Conservation (phyloP, 30 jellyfish, hydroid and myxozoan species). For the Turritopsis dohrnii region DNA sequence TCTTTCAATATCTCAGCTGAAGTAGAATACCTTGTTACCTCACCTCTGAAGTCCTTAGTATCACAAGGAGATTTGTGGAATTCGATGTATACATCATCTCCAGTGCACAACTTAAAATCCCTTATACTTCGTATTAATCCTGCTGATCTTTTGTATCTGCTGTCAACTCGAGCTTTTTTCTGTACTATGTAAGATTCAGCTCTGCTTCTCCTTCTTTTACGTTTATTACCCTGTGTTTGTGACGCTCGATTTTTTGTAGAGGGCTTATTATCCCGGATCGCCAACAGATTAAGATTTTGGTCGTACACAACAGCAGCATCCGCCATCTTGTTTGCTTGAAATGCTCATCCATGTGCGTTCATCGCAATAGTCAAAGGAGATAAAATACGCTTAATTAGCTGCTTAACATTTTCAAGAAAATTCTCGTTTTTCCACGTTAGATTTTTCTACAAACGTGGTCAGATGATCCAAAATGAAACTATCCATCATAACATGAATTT, state of each 20-base stretch:
- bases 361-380: no score
- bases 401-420: neutral
- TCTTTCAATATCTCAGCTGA: no score
- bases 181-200: neutral
- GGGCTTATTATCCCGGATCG: neutral
- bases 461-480: neutral
- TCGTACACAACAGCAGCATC: neutral
- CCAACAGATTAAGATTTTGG: neutral
- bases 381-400: neutral
- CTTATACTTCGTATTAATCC: neutral
- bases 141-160: neutral
- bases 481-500: neutral
- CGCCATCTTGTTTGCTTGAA: neutral
- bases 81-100: no score
- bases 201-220: neutral
- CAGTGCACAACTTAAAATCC: neutral
- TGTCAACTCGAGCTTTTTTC: neutral
- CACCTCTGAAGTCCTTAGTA: no score
- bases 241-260: neutral
- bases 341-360: neutral
- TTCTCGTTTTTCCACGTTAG: neutral
- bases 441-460: neutral
- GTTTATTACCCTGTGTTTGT: neutral
- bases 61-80: no score
- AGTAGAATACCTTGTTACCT: no score